Conservation (phyloP, 2,888 invertebrate genomes). For the Parnassius smintheus region DNA sequence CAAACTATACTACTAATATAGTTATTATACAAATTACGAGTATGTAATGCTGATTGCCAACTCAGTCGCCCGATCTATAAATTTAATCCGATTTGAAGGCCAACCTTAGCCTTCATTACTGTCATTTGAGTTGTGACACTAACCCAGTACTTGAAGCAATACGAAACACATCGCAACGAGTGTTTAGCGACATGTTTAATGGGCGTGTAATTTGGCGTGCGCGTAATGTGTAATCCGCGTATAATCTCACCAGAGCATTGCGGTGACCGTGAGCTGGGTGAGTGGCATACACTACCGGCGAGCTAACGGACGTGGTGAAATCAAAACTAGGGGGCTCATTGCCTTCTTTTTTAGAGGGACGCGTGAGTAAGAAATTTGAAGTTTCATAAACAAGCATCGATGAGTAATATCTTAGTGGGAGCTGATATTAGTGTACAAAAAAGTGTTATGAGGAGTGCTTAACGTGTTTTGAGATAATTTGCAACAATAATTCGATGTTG, state of each 20-base stretch:
- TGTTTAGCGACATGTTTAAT: slow-evolving; percentile 37
- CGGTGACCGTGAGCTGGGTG: slow-evolving; percentile 10
- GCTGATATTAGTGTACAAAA: too few relatives aligned
- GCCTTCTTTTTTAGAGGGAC: too few relatives aligned
- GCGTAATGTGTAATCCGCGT: slow-evolving; percentile 40
- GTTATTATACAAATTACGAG: too few relatives aligned
- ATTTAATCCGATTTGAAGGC: slow-evolving; percentile 11
- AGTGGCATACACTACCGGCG: slow-evolving; percentile 18
- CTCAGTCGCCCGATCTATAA: too few relatives aligned
- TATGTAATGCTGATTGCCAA: too few relatives aligned
- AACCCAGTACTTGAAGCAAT: slow-evolving; percentile 17
- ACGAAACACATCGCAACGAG: slow-evolving; percentile 33
- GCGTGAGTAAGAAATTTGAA: too few relatives aligned
- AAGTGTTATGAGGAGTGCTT: too few relatives aligned
- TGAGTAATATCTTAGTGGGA: too few relatives aligned
- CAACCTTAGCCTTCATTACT: slow-evolving; percentile 10
- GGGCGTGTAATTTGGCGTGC: slow-evolving; percentile 40
- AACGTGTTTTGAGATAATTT: too few relatives aligned
- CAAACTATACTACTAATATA: too few relatives aligned
- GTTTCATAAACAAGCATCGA: too few relatives aligned
- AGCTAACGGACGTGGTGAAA: slow-evolving; percentile 31
- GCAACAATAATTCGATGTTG: too few relatives aligned
- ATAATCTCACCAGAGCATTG: slow-evolving; percentile 28
- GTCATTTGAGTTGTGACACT: slow-evolving; percentile 11
- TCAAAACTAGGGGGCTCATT: slow-evolving; percentile 23